Conservation (phyloP, 2,888 invertebrate species). For the Drosophila rubida region DNA sequence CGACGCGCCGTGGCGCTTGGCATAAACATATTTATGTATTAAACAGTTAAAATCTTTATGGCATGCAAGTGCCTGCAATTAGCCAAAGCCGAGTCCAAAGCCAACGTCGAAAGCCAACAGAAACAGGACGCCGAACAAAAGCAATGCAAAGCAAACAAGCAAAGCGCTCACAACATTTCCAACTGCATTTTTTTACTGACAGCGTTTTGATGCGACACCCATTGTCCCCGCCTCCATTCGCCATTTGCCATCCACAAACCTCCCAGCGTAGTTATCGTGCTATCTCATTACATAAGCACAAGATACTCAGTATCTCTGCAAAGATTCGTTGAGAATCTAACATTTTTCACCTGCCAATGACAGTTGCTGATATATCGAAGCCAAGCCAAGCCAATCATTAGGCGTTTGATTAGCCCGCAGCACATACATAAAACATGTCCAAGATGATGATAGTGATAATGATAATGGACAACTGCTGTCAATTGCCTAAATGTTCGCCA, state of each 20-base stretch:
- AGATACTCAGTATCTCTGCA: not conserved
- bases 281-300: slow-evolving; percentile 29
- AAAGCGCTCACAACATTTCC: slow-evolving; percentile 24
- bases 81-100: slow-evolving; percentile 39
- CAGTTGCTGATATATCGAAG: slow-evolving; percentile 35
- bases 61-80: slow-evolving; percentile 64
- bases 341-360: slow-evolving; percentile 50
- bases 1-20: slow-evolving; percentile 15
- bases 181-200: slow-evolving; percentile 11
- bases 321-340: slow-evolving; percentile 49
- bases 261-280: not conserved
- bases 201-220: slow-evolving; percentile 23
- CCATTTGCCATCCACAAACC: not conserved
- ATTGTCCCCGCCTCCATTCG: not conserved
- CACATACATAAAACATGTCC: slow-evolving; percentile 71
- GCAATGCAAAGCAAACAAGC: slow-evolving; percentile 3
- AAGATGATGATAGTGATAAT: slow-evolving; percentile 45
- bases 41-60: slow-evolving; percentile 54
- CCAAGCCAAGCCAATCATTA: slow-evolving; percentile 45
- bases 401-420: slow-evolving; percentile 63
- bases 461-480: slow-evolving; percentile 22
- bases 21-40: slow-evolving; percentile 66
- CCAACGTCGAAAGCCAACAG: slow-evolving; percentile 3
- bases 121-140: slow-evolving; percentile 9
- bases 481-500: slow-evolving; percentile 42